phyloP scores from a whole-genome alignment of 1,140 invertebrate species.

The Metaphire vulgaris region DNA sequence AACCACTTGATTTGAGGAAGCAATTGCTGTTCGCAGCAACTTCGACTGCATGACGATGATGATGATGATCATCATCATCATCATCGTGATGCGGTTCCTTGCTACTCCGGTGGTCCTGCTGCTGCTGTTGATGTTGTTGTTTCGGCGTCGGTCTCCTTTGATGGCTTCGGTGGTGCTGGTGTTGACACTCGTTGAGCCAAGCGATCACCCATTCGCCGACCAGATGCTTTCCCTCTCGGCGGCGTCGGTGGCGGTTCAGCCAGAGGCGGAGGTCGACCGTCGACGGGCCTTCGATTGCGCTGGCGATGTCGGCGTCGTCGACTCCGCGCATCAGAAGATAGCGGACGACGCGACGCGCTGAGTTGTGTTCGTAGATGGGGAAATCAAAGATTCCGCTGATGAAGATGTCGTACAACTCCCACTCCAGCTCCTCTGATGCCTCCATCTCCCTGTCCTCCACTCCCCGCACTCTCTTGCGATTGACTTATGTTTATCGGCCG shows the following conservation, averaged over 20 bases:
- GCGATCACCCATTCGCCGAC: slow-evolving; percentile 29
- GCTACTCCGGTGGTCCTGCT: too few species aligned
- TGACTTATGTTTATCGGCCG: background rate
- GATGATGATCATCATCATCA: background rate
- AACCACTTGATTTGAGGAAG: background rate
- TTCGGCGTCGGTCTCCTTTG: background rate
- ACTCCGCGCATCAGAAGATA: slow-evolving; percentile 23
- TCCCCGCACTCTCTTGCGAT: background rate
- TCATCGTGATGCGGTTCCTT: background rate
- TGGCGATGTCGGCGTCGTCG: slow-evolving; percentile 21
- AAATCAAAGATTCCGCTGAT: slow-evolving; percentile 20
- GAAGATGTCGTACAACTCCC: slow-evolving; percentile 27
- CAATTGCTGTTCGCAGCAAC: background rate
- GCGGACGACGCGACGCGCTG: slow-evolving; percentile 17
- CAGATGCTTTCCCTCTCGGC: slow-evolving; percentile 19
- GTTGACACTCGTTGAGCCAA: slow-evolving; percentile 24
- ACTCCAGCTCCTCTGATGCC: slow-evolving; percentile 24
- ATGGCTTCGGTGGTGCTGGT: background rate
- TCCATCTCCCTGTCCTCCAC: background rate
- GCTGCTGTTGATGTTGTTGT: background rate
- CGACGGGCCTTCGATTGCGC: slow-evolving; percentile 23
- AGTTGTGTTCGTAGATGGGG: slow-evolving; percentile 27
- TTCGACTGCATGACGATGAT: background rate
- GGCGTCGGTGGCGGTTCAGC: slow-evolving; percentile 13
- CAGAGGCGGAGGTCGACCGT: slow-evolving; percentile 22